Conservation (phyloP, 2,797 vertebrate species). For the Chelidonichthys spinosus region DNA sequence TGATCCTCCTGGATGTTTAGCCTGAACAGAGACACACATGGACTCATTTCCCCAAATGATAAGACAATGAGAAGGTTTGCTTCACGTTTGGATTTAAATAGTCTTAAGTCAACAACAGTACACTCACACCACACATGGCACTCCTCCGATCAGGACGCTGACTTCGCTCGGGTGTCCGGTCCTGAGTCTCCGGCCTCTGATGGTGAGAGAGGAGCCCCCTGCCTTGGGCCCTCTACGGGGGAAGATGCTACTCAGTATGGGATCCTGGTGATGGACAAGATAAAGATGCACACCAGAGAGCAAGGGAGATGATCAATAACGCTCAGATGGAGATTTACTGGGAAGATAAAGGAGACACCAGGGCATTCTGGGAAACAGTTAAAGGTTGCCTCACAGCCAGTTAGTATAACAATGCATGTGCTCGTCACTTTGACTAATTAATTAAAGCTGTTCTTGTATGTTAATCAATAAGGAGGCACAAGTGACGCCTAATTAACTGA, state of each 20-base stretch:
- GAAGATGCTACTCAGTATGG: conserved; percentile 87
- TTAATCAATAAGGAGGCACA: neutral
- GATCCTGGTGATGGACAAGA: conserved; percentile 83
- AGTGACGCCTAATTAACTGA: conserved; percentile 30
- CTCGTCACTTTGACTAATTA: conserved; percentile 52
- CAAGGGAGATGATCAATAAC: conserved; percentile 53
- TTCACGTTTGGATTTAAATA: neutral
- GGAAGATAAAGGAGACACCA: conserved; percentile 49
- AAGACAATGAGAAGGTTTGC: neutral
- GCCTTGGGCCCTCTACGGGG: conserved; percentile 92
- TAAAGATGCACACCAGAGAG: conserved; percentile 11
- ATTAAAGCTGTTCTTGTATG: conserved; percentile 28
- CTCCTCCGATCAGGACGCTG: conserved; percentile 90
- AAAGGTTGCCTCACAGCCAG: conserved; percentile 25
- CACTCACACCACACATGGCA: conserved; percentile 91
- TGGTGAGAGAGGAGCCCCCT: conserved; percentile 90
- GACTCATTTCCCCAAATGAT: neutral
- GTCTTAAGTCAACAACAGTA: neutral
- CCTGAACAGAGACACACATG: conserved; percentile 41
- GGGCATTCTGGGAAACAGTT: conserved; percentile 59
- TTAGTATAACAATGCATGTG: conserved; percentile 47
- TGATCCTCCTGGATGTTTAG: conserved; percentile 85
- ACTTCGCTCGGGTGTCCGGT: conserved; percentile 91
- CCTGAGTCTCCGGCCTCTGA: conserved; percentile 88
- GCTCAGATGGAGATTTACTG: conserved; percentile 51